These are phyloP conservation scores for Poliocrania exsul DNA, from an alignment of 2,797 vertebrate genomes.

Conservation along the genomic window DNA sequence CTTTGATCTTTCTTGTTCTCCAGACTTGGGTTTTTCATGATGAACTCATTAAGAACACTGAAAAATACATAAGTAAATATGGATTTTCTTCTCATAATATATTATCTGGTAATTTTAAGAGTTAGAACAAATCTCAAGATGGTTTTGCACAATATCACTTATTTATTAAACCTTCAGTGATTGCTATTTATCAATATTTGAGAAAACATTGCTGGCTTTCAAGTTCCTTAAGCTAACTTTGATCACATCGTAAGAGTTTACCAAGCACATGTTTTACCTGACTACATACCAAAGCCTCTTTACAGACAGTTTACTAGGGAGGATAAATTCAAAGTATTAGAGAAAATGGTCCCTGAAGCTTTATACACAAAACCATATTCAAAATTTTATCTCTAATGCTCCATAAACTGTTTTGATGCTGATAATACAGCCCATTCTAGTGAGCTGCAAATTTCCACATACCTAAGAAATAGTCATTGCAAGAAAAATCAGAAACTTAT, in stretches of 20 bases:
- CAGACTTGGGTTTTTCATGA: constrained; percentile 96
- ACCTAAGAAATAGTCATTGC: neutral
- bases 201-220: neutral
- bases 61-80: neutral
- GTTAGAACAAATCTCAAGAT: neutral
- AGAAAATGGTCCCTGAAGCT: neutral
- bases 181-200: neutral
- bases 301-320: neutral
- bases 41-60: constrained; percentile 96
- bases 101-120: neutral
- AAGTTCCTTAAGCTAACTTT: neutral
- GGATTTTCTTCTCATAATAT: neutral
- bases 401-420: neutral
- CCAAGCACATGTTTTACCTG: neutral
- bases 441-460: neutral
- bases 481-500: neutral
- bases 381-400: neutral
- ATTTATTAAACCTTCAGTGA: neutral
- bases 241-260: neutral
- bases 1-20: constrained; percentile 99
- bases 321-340: neutral
- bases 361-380: neutral
- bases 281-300: neutral
- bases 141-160: neutral
- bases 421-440: neutral